phyloP scores from a whole-genome alignment of 2,113 vertebrate genomes.

The Trematomus loennbergii region DNA sequence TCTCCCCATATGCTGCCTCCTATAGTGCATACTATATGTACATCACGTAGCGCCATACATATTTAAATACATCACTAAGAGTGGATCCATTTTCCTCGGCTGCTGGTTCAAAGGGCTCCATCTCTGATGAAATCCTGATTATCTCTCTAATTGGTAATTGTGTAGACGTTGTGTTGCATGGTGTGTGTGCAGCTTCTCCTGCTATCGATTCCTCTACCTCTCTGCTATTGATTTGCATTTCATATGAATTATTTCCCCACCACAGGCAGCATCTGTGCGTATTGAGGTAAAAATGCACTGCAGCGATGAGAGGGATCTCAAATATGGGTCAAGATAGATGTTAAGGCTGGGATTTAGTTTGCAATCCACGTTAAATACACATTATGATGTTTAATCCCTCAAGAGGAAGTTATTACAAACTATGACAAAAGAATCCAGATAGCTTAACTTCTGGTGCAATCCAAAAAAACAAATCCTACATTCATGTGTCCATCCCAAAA shows the following conservation, averaged over 20 bases:
- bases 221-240: conserved; percentile 64
- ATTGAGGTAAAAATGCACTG: conserved; percentile 28
- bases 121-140: conserved; percentile 67
- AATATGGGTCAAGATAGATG: conserved; percentile 72
- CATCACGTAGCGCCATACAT: conserved; percentile 16
- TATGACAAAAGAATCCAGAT: conserved; percentile 61
- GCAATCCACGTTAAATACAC: conserved; percentile 63
- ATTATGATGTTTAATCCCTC: conserved; percentile 70
- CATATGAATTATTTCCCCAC: conserved; percentile 61
- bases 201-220: conserved; percentile 47
- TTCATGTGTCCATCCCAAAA: neutral
- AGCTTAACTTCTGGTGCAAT: conserved; percentile 30
- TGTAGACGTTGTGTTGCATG: conserved; percentile 48
- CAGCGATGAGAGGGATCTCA: conserved; percentile 49
- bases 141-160: conserved; percentile 67
- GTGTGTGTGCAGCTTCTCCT: conserved; percentile 31
- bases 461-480: neutral
- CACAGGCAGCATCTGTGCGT: neutral
- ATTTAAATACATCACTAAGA: conserved; percentile 49
- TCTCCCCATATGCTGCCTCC: conserved; percentile 17
- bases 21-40: conserved; percentile 1
- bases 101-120: conserved; percentile 60
- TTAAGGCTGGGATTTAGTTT: conserved; percentile 72
- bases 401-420: conserved; percentile 61
- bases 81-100: conserved; percentile 24